A percentile compares a stretch with the other conserved stretches of the same genome.
Conservation (phyloP, 2,888 invertebrate genomes). For the Cryptus armator region DNA sequence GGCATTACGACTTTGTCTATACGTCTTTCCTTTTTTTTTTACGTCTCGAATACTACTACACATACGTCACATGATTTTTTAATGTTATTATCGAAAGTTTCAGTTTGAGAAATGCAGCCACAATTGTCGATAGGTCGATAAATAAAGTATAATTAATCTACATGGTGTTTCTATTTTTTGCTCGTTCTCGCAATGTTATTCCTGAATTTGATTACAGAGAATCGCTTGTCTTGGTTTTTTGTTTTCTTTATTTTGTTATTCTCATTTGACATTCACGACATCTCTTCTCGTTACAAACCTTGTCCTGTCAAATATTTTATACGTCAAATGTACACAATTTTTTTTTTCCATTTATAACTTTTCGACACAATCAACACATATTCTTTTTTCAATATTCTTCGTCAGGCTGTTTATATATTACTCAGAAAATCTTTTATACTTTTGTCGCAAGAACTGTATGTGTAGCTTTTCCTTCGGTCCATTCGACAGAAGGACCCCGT, state of each 20-base stretch:
- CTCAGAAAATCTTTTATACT: too few relatives aligned
- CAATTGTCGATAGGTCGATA: slow-evolving; percentile 60
- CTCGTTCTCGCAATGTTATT: slow-evolving; percentile 49
- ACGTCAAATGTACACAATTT: too few relatives aligned
- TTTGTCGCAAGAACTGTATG: too few relatives aligned
- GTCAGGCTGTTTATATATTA: too few relatives aligned
- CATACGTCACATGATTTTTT: slow-evolving; percentile 43
- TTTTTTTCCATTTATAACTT: too few relatives aligned
- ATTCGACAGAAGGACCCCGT: too few relatives aligned
- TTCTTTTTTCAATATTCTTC: too few relatives aligned
- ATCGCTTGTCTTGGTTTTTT: background rate
- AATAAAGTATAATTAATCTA: slow-evolving; percentile 49
- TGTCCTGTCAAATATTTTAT: too few relatives aligned
- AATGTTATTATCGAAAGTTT: slow-evolving; percentile 45
- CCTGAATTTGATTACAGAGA: slow-evolving; percentile 40
- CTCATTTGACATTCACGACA: background rate
- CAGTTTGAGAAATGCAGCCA: slow-evolving; percentile 40
- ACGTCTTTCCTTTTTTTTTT: slow-evolving; percentile 12
- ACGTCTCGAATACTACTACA: slow-evolving; percentile 56
- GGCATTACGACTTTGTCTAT: slow-evolving; percentile 19
- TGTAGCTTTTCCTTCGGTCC: too few relatives aligned
- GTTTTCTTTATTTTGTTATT: too few relatives aligned
- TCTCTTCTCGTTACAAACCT: too few relatives aligned
- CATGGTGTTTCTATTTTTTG: slow-evolving; percentile 44
- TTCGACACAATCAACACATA: too few relatives aligned